Evolutionary conservation across 2,113 vertebrate genomes (phyloP), one percentile per base, ranked within the genome.

Genomic region (Cyprinodon tularosa): DNA sequence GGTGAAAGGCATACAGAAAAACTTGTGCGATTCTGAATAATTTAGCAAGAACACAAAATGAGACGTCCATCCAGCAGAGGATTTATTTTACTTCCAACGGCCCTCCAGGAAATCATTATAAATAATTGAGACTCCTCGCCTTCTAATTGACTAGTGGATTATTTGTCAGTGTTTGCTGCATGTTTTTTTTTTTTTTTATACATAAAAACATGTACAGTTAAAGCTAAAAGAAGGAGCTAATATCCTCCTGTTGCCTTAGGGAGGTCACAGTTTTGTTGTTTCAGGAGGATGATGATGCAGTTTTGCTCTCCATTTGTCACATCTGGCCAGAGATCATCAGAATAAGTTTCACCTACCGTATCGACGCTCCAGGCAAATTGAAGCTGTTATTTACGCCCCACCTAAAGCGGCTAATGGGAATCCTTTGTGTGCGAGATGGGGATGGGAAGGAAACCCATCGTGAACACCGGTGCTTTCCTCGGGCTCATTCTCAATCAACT

Each of bases 341-440:
- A 38, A 64, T 67, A 37, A 37, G 48, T 17, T 61, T 59, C 38
- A 4, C 15, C 1, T 36, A 59, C 71, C 17, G 20, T 67, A 45
- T 38, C 20, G 8, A 3, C 48, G 44, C 44, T 48, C 7, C 39
- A 68, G 40, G 4, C 65, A 64, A 64, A 76, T 29, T 29, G n/a
- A 77, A 72, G 29, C 13, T 57, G 37, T 15, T 62, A 13, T 65
- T 57, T 71, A 68, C 57, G 29, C 10, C 11, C 10, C 10, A 62
- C 77, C 77, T 61, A 63, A 17, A 75, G 80, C 74, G 29, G 68
- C 65, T 77, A 64, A 87, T 79, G 59, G 72, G 71, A 65, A 77
- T 89, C 67, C 29, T 70, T 64, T 53, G 37, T 15, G 50, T 63
- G 62, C 63, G 45, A 74, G 50, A 53, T 22, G 3, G 59, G 67